phyloP scores from a whole-genome alignment of 2,797 vertebrate genomes.

The Dryobates pubescens region DNA sequence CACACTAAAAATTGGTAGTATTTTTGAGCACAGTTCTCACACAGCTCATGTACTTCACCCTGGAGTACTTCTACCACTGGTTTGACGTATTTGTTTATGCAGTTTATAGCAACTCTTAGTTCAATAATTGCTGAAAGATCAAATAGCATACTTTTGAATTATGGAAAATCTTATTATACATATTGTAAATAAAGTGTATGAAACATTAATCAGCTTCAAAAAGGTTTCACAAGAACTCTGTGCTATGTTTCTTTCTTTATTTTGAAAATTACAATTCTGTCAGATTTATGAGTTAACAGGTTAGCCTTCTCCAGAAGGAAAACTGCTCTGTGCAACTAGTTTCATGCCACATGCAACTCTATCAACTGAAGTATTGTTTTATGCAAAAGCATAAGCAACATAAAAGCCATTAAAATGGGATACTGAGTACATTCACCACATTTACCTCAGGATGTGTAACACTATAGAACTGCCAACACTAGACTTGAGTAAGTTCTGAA shows the following conservation, averaged over 20 bases:
- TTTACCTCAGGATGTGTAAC: not conserved
- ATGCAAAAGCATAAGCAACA: not conserved
- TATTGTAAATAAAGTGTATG: slow-evolving; percentile 67
- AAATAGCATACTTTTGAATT: slow-evolving; percentile 69
- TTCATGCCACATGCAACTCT: not conserved
- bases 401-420: not conserved
- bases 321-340: not conserved
- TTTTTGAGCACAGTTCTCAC: not conserved
- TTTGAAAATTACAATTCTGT: not conserved
- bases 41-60: not conserved
- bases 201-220: slow-evolving; percentile 65
- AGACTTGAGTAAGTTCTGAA: not conserved
- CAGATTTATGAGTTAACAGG: not conserved
- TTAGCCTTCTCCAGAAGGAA: not conserved
- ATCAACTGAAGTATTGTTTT: not conserved
- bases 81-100: slow-evolving; percentile 35
- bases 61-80: not conserved
- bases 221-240: not conserved
- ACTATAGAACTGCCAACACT: not conserved
- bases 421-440: not conserved
- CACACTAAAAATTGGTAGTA: not conserved
- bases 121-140: slow-evolving; percentile 56
- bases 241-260: not conserved
- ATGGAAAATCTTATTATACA: slow-evolving; percentile 67
- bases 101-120: slow-evolving; percentile 22